Evolutionary conservation across 2,888 invertebrate species (phyloP), one percentile per base, ranked within the genome.

Genomic region (Margaritifera margaritifera): DNA sequence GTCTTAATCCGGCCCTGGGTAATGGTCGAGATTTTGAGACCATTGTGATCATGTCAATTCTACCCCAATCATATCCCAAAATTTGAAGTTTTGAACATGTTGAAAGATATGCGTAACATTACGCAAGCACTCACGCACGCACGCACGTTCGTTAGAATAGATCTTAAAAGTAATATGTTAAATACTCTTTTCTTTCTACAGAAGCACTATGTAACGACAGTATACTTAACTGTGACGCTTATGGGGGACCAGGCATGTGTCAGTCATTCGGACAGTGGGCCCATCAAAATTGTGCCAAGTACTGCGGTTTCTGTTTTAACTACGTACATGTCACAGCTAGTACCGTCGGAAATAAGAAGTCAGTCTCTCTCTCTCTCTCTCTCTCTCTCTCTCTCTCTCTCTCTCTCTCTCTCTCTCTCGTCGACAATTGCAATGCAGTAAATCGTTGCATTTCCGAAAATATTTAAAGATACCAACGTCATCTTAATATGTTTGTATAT

Each of bases 281-380:
- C 6, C 58, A 60, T 50, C 18, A 42, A 19, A 69, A 72, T 57
- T 77, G 77, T 69, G 58, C 66, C 15, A 72, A 71, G 25, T 77
- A 65, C 61, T 77, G 77, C 25, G 72, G 68, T 0, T 70, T 68
- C 50, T 77, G 77, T 57, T 74, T 65, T 24, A 68, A 42, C 19
- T 75, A 74, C 24, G 27, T 65, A 8, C 56, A 52, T 24, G 68
- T 72, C 5, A 58, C 71, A 3, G 70, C 70, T 22, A 58, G 27
- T 18, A 64, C 62, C 6, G 64, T 68, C 6, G 56, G 60, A 24
- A 63, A 64, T 27, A 61, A 60, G 27, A 59, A 51, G 77, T 77
- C 72, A 60, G 69, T 65, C 24, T 24, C n/a, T 24, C 24, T 22
- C 24, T 24, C 56, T 55, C 56, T 24, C 56, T 55, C 56, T 55